Evolutionary conservation across 2,888 invertebrate species (phyloP).

Genomic region (Dynastes tityus): DNA sequence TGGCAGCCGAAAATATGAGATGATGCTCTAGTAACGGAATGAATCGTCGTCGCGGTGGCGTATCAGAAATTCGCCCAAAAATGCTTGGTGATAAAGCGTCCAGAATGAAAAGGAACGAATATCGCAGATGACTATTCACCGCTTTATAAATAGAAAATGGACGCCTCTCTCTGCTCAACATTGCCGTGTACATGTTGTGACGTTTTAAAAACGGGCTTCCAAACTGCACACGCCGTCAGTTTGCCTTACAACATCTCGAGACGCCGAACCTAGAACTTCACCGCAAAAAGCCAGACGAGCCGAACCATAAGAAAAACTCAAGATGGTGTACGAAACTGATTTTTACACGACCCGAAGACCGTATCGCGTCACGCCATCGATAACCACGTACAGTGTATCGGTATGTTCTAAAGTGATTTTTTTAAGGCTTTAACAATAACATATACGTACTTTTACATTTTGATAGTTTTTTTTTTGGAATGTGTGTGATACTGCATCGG

Average conservation of each 20-base stretch:
- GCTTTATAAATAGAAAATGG: conserved; percentile 54
- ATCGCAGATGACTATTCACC: conserved; percentile 48
- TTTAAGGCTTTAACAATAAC: conserved; percentile 2
- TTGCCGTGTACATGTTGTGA: conserved; percentile 53
- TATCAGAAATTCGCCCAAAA: conserved; percentile 30
- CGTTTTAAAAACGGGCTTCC: conserved; percentile 63
- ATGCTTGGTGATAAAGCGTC: conserved; percentile 39
- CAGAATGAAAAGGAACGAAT: conserved; percentile 48
- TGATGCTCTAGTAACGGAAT: neutral
- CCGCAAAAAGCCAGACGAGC: conserved; percentile 46
- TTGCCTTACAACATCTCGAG: conserved; percentile 65
- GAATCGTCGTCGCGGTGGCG: conserved; percentile 16
- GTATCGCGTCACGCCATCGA: conserved; percentile 80
- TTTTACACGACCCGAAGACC: conserved; percentile 92
- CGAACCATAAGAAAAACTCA: conserved; percentile 30
- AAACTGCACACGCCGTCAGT: conserved; percentile 61
- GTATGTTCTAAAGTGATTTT: conserved; percentile 68
- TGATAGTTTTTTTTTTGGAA: neutral
- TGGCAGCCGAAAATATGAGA: conserved; percentile 4
- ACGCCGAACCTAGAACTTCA: conserved; percentile 59
- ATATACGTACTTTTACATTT: conserved; percentile 8
- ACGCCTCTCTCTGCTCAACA: conserved; percentile 50
- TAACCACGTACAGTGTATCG: conserved; percentile 85
- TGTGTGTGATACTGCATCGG: neutral
- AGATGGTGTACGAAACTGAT: conserved; percentile 94